Evolutionary conservation across 2,888 invertebrate species (phyloP).

Genomic region (Agrotis ipsilon): DNA sequence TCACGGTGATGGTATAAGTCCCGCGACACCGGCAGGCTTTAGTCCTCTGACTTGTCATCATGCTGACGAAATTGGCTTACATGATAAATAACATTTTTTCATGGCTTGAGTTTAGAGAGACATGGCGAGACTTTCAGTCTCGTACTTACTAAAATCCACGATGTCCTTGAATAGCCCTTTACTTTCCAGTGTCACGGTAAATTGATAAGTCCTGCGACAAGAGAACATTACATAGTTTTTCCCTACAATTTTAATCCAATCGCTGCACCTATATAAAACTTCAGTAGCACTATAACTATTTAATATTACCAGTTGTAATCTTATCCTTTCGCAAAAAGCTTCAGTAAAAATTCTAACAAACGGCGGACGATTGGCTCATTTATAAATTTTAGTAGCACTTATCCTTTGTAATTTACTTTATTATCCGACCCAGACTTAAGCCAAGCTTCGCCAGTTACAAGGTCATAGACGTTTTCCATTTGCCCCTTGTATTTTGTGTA

Average conservation of each 20-base stretch:
- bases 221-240: too few species aligned
- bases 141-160: too few species aligned
- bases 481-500: conserved; percentile 4
- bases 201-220: too few species aligned
- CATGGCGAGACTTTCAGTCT: too few species aligned
- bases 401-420: conserved; percentile 52
- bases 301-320: neutral
- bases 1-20: too few species aligned
- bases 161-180: too few species aligned
- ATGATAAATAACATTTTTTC: too few species aligned
- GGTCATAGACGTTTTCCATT: conserved; percentile 30
- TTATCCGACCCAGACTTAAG: conserved; percentile 29
- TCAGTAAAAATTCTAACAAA: conserved; percentile 39
- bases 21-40: too few species aligned
- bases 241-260: neutral
- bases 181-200: too few species aligned
- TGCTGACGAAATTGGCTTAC: too few species aligned
- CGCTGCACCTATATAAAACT: neutral
- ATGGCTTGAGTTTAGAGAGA: too few species aligned
- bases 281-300: conserved; percentile 3
- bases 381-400: conserved; percentile 50
- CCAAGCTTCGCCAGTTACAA: neutral
- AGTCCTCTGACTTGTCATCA: too few species aligned
- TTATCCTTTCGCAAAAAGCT: conserved; percentile 28
- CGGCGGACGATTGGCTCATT: conserved; percentile 36